Conservation (phyloP, 1,140 invertebrate genomes). For the Coelopa frigida region DNA sequence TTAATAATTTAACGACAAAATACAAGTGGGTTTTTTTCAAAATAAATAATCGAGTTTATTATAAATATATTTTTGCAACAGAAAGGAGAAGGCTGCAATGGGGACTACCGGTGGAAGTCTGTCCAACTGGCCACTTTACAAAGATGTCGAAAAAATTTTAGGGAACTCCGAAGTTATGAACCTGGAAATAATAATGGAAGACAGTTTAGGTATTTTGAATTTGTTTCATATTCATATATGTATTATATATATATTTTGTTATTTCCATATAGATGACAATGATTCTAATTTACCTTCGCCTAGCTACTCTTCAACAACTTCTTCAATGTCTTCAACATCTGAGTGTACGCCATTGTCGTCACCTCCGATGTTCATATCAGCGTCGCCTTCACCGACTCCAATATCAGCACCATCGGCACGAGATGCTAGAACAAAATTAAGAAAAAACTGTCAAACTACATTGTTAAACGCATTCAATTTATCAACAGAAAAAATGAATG, state of each 20-base stretch:
- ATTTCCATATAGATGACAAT: too few species aligned
- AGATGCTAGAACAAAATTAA: not conserved
- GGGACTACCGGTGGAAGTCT: not conserved
- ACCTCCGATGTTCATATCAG: not conserved
- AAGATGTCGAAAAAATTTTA: too few species aligned
- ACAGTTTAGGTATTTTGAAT: too few species aligned
- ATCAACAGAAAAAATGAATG: not conserved
- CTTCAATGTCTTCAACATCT: too few species aligned
- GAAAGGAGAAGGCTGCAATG: not conserved
- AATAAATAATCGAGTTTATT: not conserved
- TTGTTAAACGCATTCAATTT: constrained; percentile 1
- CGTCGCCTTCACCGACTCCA: not conserved
- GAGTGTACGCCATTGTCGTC: not conserved
- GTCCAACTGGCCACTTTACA: too few species aligned
- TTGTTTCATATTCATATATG: too few species aligned
- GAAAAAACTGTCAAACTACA: not conserved
- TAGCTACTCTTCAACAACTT: too few species aligned
- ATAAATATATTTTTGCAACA: not conserved
- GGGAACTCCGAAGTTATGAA: too few species aligned
- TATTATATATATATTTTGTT: too few species aligned
- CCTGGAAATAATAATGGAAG: too few species aligned
- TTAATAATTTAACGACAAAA: not conserved
- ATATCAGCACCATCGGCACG: not conserved
- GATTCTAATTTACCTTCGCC: too few species aligned
- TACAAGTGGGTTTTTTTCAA: constrained; percentile 3